Evolutionary conservation across 2,113 vertebrate species (phyloP), one percentile per base, ranked within the genome.

Genomic region (Pedionomus torquatus): DNA sequence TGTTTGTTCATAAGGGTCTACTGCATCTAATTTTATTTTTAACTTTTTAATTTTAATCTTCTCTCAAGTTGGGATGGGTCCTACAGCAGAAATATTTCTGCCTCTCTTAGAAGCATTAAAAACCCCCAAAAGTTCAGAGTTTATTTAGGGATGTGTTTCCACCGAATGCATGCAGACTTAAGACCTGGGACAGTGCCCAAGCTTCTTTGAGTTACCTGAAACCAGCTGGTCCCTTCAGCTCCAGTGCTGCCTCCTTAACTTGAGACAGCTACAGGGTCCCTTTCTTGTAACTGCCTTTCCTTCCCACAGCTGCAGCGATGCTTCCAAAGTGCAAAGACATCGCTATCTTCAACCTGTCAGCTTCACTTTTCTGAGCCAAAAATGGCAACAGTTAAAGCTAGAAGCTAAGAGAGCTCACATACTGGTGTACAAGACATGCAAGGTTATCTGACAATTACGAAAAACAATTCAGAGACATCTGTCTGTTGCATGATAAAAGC

Each of bases 381-480:
- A 65, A 39, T 66, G 52, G 43, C 48, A 91, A 51, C 46, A 76
- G 48, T 88, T 60, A 83, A 88, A 95, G 35, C 48, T 70, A 33
- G 61, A 85, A 55, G 66, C 39, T 76, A 24, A 71, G 78, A 86
- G 79, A 63, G 49, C 60, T 95, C 79, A 25, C 30, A 20, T 33
- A 58, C 33, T 17, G 39, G 25, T 90, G 49, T 54, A 41, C 43
- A 17, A 89, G 78, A 41, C 8, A 23, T 0, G 1, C 25, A 80
- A 94, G 83, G 89, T 95, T 94, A 95, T 96, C 78, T 90, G 84
- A 78, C 89, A 92, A 93, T 90, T 89, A 69, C 85, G 65, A 72
- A 72, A 84, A 69, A 24, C 51, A 58, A 63, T 82, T 94, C 37
- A 54, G 89, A 77, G 96, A 74, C 91, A 95, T 87, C 88, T 95